phyloP scores from a whole-genome alignment of 37 sponge, comb jelly and placozoan genomes.

The Crambe crambe region DNA sequence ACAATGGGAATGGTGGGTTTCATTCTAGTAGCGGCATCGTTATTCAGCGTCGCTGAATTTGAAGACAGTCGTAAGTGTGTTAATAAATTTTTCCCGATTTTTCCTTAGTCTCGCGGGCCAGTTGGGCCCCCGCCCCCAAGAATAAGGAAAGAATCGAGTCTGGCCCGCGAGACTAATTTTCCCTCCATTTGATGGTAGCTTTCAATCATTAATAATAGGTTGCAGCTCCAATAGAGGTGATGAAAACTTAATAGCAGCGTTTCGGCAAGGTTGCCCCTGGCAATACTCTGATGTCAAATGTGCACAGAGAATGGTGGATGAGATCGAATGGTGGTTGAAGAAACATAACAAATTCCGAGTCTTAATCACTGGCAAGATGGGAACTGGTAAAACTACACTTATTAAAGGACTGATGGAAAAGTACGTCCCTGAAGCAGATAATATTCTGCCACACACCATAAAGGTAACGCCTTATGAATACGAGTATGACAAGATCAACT shows the following conservation, averaged over 20 bases:
- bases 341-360: background rate
- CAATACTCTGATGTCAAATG: background rate
- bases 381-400: conserved; percentile 7
- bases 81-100: no score
- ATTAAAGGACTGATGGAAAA: conserved; percentile 8
- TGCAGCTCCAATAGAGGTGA: background rate
- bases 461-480: background rate
- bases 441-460: background rate
- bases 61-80: no score
- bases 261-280: background rate
- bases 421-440: background rate
- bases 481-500: background rate
- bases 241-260: background rate
- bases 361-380: conserved; percentile 1
- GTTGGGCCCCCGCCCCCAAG: no score
- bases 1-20: no score
- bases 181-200: no score
- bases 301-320: background rate
- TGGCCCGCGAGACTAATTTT: no score
- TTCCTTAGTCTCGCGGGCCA: no score
- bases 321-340: background rate
- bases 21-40: no score
- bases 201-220: no score
- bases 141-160: no score
- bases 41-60: no score